Conservation (phyloP, 2,797 vertebrate genomes). For the Anniella stebbinsi region DNA sequence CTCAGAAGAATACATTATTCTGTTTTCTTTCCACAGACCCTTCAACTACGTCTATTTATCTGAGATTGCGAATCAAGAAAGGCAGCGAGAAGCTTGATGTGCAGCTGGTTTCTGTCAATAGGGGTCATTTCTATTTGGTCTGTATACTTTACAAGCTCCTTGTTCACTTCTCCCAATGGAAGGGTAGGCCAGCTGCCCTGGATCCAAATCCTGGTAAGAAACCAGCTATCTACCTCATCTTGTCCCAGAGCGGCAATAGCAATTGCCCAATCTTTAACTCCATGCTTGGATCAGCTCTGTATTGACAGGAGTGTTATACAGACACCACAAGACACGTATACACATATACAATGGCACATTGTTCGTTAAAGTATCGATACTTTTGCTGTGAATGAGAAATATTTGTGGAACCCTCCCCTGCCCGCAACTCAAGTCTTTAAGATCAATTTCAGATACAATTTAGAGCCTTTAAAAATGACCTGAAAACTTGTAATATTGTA, state of each 20-base stretch:
- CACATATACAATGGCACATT: fast-evolving
- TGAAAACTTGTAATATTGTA: background rate
- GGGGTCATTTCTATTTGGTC: slow-evolving; percentile 82
- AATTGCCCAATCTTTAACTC: slow-evolving; percentile 21
- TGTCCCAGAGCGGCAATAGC: slow-evolving; percentile 53
- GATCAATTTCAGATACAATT: background rate
- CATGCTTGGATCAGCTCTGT: slow-evolving; percentile 29
- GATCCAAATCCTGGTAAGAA: slow-evolving; percentile 79
- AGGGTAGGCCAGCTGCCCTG: slow-evolving; percentile 86
- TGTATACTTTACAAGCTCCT: slow-evolving; percentile 89
- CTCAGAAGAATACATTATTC: slow-evolving; percentile 70
- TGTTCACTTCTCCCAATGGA: slow-evolving; percentile 86
- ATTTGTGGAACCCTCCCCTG: slow-evolving; percentile 55
- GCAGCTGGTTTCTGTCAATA: slow-evolving; percentile 89
- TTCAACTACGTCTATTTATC: slow-evolving; percentile 80
- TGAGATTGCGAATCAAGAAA: slow-evolving; percentile 76
- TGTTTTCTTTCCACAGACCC: slow-evolving; percentile 69
- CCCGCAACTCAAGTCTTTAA: slow-evolving; percentile 32
- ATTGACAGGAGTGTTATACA: background rate
- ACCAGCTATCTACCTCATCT: slow-evolving; percentile 80
- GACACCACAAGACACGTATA: background rate
- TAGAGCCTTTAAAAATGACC: background rate
- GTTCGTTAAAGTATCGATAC: slow-evolving; percentile 42
- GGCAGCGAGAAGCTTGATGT: slow-evolving; percentile 70
- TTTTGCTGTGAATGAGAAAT: slow-evolving; percentile 66